These are phyloP conservation scores for Scaptomyza parva DNA, from an alignment of 2,888 invertebrate genomes.

Conservation along the genomic window DNA sequence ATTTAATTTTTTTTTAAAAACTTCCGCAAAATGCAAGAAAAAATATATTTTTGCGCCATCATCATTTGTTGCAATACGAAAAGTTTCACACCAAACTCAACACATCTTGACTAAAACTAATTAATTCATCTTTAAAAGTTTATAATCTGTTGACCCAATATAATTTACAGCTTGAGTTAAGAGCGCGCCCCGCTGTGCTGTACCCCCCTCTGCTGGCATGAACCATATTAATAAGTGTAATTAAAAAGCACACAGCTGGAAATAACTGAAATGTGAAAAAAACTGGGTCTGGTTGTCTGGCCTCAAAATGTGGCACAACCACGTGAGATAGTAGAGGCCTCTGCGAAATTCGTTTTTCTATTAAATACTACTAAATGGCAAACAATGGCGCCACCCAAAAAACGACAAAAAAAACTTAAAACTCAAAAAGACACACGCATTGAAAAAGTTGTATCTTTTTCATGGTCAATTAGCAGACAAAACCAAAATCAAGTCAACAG, in stretches of 20 bases:
- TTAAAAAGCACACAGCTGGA: slow-evolving; percentile 57
- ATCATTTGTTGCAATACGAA: slow-evolving; percentile 11
- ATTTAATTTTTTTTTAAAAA: neutral
- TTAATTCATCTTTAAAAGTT: slow-evolving; percentile 38
- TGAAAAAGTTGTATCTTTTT: slow-evolving; percentile 36
- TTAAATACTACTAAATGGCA: slow-evolving; percentile 74
- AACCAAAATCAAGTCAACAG: slow-evolving; percentile 61
- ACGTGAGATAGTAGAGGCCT: slow-evolving; percentile 41
- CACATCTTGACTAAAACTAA: slow-evolving; percentile 35
- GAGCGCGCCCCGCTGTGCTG: slow-evolving; percentile 22
- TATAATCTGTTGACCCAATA: slow-evolving; percentile 39
- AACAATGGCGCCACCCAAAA: slow-evolving; percentile 72
- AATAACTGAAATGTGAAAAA: neutral
- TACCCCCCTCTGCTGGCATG: slow-evolving; percentile 17
- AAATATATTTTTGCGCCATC: slow-evolving; percentile 2
- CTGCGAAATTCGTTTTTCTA: slow-evolving; percentile 68
- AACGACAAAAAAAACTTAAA: slow-evolving; percentile 35
- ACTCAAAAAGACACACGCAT: slow-evolving; percentile 21
- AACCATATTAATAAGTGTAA: slow-evolving; percentile 60
- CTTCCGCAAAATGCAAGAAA: slow-evolving; percentile 14
- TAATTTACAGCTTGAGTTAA: slow-evolving; percentile 41
- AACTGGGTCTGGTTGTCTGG: slow-evolving; percentile 33
- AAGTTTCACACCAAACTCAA: slow-evolving; percentile 28
- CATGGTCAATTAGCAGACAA: slow-evolving; percentile 75
- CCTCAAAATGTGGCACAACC: slow-evolving; percentile 31